Base-by-base conservation (phyloP, 1,140 invertebrate species). In the Anagrus nilaparvatae region DNA sequence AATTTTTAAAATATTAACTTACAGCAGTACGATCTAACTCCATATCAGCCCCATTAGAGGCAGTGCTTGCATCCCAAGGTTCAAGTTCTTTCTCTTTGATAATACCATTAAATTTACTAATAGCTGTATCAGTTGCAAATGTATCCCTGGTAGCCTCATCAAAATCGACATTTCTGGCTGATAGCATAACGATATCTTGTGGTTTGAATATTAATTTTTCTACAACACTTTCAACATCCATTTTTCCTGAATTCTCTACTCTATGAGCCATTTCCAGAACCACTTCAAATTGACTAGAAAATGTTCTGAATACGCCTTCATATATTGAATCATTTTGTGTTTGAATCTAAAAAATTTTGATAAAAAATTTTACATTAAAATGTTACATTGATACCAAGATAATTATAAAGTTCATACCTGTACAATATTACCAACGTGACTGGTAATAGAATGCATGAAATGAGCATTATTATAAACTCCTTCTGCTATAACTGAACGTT, bases 201-300 rank as follows among this genome's bases (percentile, higher is more conserved):
- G 79, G 72, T 55, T 84, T 84, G 65, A 93, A 91, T 58, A 93
- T 87, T 53, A 92, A 67, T 68, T 83, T 87, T 48, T 90, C 84
- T 40, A 82, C 77, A 27, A 85, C 73, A 16, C 76, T 77, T 30
- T 84, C 79, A 9, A 78, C 69, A n/a, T 68, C 65, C 48, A 81
- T 72, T 42, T 74, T 67, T 40, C 74, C 74, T 33, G 77, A 73
- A 50, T 73, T 74, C 55, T 88, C 84, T 44, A 90, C 77, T 56
- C 79, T 80, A 56, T 87, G 82, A 27, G 81, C 84, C 67, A 87
- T 74, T 69, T 90, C 85, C 56, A 92, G 63, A 36, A 88, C 86
- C 47, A 89, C 74, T 57, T 87, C 83, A 65, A 87, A 85, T 59
- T 82, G 76, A 56, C 76, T 74, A 36, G 87, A 91, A 66, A 89